phyloP scores from a whole-genome alignment of 2,888 invertebrate species.

The Chymomyza caudatula region DNA sequence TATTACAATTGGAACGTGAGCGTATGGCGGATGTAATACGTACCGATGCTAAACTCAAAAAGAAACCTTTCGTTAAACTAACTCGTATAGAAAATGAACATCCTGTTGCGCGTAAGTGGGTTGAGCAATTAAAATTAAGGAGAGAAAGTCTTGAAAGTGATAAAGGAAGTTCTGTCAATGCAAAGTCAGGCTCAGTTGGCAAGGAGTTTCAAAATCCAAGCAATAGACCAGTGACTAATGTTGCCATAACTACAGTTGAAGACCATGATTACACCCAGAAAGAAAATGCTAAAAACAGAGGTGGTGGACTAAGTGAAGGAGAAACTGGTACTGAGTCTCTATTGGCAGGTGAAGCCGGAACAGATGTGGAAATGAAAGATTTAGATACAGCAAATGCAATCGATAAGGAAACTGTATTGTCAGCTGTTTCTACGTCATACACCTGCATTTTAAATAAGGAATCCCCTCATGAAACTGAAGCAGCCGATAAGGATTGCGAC shows the following conservation, averaged over 20 bases:
- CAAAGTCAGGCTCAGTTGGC: neutral
- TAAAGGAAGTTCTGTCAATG: constrained; percentile 12
- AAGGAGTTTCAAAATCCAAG: neutral
- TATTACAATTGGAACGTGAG: constrained; percentile 73
- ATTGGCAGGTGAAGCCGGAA: neutral
- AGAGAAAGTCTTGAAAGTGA: no score
- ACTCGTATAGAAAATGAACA: constrained; percentile 69
- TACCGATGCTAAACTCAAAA: constrained; percentile 74
- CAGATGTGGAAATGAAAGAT: constrained; percentile 2
- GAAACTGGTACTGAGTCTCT: neutral
- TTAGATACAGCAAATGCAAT: constrained; percentile 7
- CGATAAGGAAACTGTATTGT: neutral
- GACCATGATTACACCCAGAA: neutral
- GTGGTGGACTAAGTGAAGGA: neutral
- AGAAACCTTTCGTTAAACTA: constrained; percentile 64
- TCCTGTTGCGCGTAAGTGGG: constrained; percentile 65
- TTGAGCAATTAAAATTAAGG: no score
- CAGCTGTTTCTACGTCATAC: neutral
- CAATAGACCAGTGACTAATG: neutral
- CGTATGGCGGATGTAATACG: constrained; percentile 73
- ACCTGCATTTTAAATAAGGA: neutral
- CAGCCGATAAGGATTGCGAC: no score
- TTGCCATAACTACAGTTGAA: neutral
- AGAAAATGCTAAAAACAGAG: neutral
- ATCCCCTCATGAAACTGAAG: neutral